Evolutionary conservation across 2,888 invertebrate species (phyloP).

Genomic region (Melipona bicolor): DNA sequence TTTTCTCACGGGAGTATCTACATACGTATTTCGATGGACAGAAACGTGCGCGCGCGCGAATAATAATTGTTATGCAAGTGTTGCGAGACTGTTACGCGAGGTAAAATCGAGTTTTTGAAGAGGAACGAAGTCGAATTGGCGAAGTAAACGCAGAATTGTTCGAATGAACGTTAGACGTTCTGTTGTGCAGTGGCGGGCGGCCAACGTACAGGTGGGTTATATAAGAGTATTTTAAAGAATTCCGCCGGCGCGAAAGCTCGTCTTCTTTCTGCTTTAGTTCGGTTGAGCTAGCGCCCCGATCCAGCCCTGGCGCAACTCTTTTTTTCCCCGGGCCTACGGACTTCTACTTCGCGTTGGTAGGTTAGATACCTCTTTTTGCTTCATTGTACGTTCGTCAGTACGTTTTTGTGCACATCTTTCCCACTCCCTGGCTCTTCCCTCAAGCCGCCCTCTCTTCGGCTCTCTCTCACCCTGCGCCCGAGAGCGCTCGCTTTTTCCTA

Average conservation of each 20-base stretch:
- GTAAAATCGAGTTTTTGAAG: background rate
- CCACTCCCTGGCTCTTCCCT: slow-evolving; percentile 67
- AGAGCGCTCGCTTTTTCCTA: slow-evolving; percentile 78
- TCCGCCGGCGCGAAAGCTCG: slow-evolving; percentile 34
- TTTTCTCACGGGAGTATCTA: background rate
- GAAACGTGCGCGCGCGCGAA: background rate
- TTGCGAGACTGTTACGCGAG: too few species aligned
- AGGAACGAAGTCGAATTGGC: background rate
- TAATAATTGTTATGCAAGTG: background rate
- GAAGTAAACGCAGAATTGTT: slow-evolving; percentile 2
- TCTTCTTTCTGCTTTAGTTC: slow-evolving; percentile 49
- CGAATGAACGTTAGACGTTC: background rate
- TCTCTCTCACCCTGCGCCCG: slow-evolving; percentile 79
- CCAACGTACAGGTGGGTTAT: slow-evolving; percentile 10
- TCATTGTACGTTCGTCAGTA: slow-evolving; percentile 78
- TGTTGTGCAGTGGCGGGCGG: background rate
- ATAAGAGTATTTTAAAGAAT: slow-evolving; percentile 30
- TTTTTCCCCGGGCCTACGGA: slow-evolving; percentile 71
- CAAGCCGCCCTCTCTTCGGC: slow-evolving; percentile 67
- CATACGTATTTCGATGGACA: background rate
- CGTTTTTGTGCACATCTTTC: slow-evolving; percentile 80
- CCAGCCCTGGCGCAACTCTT: slow-evolving; percentile 53
- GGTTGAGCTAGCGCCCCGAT: slow-evolving; percentile 51
- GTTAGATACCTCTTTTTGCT: slow-evolving; percentile 76
- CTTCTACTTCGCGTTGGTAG: slow-evolving; percentile 70